Conservation (phyloP, 2,113 vertebrate genomes). For the Catharus fuscescens region DNA sequence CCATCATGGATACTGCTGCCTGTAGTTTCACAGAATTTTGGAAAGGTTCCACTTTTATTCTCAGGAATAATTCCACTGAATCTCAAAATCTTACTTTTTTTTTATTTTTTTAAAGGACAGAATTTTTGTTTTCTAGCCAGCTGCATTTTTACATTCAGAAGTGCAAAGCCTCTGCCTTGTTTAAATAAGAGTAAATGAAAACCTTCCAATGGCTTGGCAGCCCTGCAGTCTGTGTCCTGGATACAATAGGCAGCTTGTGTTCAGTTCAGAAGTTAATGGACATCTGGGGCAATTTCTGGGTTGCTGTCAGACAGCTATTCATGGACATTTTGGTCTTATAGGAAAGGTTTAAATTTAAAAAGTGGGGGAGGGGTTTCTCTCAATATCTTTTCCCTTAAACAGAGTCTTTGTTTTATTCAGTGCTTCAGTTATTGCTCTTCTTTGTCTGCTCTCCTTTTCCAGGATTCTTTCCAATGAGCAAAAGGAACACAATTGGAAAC, state of each 20-base stretch:
- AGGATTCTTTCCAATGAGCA: background rate
- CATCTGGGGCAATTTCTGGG: constrained; percentile 33
- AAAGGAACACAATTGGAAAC: background rate
- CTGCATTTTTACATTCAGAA: background rate
- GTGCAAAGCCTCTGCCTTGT: constrained; percentile 15
- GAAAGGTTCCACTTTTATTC: background rate
- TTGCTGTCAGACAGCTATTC: constrained; percentile 16
- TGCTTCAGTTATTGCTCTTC: background rate
- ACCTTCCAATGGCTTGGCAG: constrained; percentile 52
- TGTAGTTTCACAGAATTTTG: background rate
- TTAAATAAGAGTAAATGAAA: constrained; percentile 61
- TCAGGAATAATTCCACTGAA: background rate
- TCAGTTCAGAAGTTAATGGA: constrained; percentile 38
- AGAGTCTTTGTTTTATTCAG: background rate
- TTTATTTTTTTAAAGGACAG: background rate
- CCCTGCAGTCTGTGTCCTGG: constrained; percentile 24
- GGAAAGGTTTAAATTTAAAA: constrained; percentile 41
- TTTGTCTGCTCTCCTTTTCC: background rate
- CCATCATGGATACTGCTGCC: background rate
- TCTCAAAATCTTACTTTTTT: background rate
- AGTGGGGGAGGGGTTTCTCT: no score
- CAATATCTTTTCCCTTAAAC: background rate
- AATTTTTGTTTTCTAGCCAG: constrained; percentile 14
- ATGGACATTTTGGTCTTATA: background rate
- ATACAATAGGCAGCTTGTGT: constrained; percentile 55